A percentile compares a stretch with the other conserved stretches of the same genome.
Conservation (phyloP, 2,797 vertebrate genomes). For the Cetoscarus ocellatus region DNA sequence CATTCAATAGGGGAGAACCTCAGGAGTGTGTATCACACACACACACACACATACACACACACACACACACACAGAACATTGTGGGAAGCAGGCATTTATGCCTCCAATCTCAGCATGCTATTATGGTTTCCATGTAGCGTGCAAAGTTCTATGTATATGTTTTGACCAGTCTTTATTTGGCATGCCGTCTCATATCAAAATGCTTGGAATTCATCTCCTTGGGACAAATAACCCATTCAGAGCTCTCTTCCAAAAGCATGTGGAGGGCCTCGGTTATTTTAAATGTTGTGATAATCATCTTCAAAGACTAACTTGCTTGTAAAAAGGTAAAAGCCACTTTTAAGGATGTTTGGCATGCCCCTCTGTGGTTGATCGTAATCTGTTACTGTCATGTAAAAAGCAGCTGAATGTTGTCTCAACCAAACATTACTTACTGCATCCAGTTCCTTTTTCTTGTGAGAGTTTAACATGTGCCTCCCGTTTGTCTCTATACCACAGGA, state of each 20-base stretch:
- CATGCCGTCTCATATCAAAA: conserved; percentile 80
- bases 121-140: conserved; percentile 87
- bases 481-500: conserved; percentile 92
- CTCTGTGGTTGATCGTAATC: conserved; percentile 30
- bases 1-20: conserved; percentile 64
- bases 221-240: conserved; percentile 58
- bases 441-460: conserved; percentile 76
- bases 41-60: conserved; percentile 56
- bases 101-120: conserved; percentile 79
- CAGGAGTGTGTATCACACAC: conserved; percentile 52
- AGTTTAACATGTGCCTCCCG: conserved; percentile 87
- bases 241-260: conserved; percentile 48
- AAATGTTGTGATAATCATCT: conserved; percentile 34
- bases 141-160: conserved; percentile 85
- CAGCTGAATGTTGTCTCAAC: conserved; percentile 37
- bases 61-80: conserved; percentile 65
- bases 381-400: conserved; percentile 37
- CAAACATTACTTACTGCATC: conserved; percentile 28
- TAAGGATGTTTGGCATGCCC: conserved; percentile 29
- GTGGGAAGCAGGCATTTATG: conserved; percentile 80
- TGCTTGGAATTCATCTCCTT: conserved; percentile 80
- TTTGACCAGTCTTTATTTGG: conserved; percentile 84
- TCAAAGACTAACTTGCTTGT: conserved; percentile 18
- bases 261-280: conserved; percentile 25
- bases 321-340: conserved; percentile 30